Conservation (phyloP, 2,113 vertebrate species). For the Epinephelus cyanopodus region DNA sequence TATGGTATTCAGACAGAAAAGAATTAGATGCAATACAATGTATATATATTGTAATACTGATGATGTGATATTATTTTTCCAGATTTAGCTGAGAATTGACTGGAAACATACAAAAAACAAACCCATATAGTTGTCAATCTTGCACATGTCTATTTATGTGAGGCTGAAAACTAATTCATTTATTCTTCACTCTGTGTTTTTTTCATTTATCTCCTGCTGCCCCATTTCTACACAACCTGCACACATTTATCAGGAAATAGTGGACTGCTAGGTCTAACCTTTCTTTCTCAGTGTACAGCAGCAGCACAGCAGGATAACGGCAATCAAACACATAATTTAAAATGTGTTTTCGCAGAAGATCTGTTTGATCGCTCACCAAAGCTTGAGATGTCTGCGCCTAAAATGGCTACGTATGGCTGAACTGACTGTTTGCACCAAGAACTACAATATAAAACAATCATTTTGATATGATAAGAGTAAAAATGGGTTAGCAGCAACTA, state of each 20-base stretch:
- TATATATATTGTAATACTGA: neutral
- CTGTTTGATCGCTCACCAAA: neutral
- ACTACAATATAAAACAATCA: neutral
- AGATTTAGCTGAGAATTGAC: neutral
- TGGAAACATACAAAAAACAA: neutral
- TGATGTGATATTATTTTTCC: neutral
- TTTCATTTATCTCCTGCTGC: neutral
- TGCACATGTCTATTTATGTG: neutral
- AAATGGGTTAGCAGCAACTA: too few species aligned
- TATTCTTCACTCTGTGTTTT: neutral
- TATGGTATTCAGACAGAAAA: neutral
- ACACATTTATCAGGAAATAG: neutral
- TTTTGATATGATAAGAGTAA: neutral
- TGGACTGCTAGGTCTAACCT: neutral
- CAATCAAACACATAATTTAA: neutral
- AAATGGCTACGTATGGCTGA: neutral
- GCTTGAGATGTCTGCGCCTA: neutral
- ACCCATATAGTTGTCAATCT: neutral
- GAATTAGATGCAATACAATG: slow-evolving; percentile 9
- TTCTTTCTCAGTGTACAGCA: neutral
- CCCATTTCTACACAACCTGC: neutral
- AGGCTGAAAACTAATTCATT: neutral
- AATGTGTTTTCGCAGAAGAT: neutral
- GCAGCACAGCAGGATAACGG: slow-evolving; percentile 13
- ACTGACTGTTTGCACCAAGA: neutral